Evolutionary conservation across 2,113 vertebrate genomes (phyloP).

Genomic region (Meles meles): DNA sequence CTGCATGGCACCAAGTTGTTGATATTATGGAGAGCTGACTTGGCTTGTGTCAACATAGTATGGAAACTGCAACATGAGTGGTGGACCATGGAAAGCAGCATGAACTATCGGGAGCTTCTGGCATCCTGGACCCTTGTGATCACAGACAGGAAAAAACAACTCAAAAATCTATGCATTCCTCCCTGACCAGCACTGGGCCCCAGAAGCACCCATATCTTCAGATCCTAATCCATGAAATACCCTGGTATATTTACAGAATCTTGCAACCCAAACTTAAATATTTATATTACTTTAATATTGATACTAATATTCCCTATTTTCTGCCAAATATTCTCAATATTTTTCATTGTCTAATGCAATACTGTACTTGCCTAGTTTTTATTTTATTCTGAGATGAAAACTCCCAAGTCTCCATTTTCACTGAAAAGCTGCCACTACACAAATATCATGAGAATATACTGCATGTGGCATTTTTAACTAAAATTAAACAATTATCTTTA

Average conservation of each 20-base stretch:
- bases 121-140: background rate
- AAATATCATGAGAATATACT: background rate
- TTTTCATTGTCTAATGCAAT: background rate
- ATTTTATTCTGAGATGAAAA: background rate
- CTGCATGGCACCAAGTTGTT: background rate
- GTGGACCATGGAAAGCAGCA: background rate
- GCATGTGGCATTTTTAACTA: background rate
- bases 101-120: background rate
- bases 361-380: background rate
- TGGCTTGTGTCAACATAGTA: background rate
- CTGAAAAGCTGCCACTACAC: background rate
- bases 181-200: background rate
- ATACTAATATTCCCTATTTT: background rate
- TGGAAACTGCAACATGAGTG: too few species aligned
- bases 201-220: background rate
- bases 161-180: background rate
- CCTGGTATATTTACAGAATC: background rate
- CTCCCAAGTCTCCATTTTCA: background rate
- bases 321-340: background rate
- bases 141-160: background rate
- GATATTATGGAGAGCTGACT: background rate
- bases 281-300: background rate
- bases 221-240: background rate
- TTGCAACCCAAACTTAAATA: background rate
- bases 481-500: slow-evolving; percentile 2